Evolutionary conservation across 2,888 invertebrate species (phyloP).

Genomic region (Furcula furcula): DNA sequence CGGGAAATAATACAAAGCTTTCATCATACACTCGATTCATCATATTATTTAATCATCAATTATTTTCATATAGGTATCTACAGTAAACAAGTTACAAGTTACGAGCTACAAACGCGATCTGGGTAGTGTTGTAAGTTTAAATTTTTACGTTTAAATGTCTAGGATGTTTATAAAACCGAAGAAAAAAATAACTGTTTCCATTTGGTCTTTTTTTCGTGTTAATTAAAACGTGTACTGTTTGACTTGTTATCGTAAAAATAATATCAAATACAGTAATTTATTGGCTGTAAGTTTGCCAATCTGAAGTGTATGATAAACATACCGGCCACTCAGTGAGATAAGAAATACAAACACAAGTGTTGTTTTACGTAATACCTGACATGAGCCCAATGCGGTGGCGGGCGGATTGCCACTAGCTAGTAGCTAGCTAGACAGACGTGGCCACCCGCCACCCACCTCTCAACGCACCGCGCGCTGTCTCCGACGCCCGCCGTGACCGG

Average conservation of each 20-base stretch:
- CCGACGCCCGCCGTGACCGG: conserved; percentile 39
- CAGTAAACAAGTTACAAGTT: no score
- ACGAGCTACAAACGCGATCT: no score
- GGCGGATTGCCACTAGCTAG: conserved; percentile 21
- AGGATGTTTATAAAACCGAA: no score
- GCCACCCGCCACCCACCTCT: conserved; percentile 41
- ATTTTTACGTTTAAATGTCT: no score
- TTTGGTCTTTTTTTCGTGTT: no score
- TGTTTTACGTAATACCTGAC: conserved; percentile 61
- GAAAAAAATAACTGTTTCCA: no score
- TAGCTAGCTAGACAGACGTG: conserved; percentile 24
- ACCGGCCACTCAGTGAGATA: conserved; percentile 52
- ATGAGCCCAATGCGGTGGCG: conserved; percentile 39
- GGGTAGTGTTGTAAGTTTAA: no score
- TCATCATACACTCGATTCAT: no score
- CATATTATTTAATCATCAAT: no score
- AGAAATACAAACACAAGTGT: conserved; percentile 45
- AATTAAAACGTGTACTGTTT: no score
- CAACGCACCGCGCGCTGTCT: conserved; percentile 27
- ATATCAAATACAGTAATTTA: conserved; percentile 53
- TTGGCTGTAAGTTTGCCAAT: conserved; percentile 50
- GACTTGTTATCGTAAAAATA: conserved; percentile 36
- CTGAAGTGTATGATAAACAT: conserved; percentile 61
- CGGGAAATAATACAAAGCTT: no score
- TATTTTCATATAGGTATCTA: no score